Evolutionary conservation across 64 coral and sea anemone species (phyloP).

Genomic region (Exaiptasia diaphana): DNA sequence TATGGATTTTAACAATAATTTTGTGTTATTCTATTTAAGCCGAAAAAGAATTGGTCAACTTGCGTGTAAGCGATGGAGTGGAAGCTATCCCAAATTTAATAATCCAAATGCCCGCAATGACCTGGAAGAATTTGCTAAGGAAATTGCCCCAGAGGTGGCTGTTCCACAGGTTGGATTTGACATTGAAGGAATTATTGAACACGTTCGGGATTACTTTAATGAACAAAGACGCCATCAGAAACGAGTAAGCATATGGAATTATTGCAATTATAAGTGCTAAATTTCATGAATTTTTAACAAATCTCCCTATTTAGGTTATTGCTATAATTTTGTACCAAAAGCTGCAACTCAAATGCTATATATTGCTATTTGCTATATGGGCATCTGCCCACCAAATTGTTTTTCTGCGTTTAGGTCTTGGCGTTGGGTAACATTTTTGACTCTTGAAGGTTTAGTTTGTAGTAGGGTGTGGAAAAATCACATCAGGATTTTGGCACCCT

Average conservation of each 20-base stretch:
- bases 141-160: conserved; percentile 4
- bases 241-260: not conserved
- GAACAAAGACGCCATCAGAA: conserved; percentile 27
- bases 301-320: too few species aligned
- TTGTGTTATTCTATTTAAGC: not conserved
- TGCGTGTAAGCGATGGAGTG: conserved; percentile 40
- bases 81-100: conserved; percentile 59
- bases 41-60: conserved; percentile 45
- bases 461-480: too few species aligned
- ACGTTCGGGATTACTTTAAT: conserved; percentile 26
- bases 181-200: conserved; percentile 20
- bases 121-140: conserved; percentile 47
- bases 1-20: not conserved
- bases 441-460: too few species aligned
- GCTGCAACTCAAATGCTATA: too few species aligned
- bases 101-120: conserved; percentile 28
- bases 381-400: too few species aligned
- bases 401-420: too few species aligned
- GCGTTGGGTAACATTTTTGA: too few species aligned
- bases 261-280: not conserved
- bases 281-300: too few species aligned
- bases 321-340: too few species aligned
- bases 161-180: not conserved
- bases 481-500: too few species aligned
- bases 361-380: too few species aligned